Percentiles rank a stretch among this genome's conserved stretches.
Conservation (phyloP, 2,797 vertebrate species). For the Yasuhikotakia modesta region DNA sequence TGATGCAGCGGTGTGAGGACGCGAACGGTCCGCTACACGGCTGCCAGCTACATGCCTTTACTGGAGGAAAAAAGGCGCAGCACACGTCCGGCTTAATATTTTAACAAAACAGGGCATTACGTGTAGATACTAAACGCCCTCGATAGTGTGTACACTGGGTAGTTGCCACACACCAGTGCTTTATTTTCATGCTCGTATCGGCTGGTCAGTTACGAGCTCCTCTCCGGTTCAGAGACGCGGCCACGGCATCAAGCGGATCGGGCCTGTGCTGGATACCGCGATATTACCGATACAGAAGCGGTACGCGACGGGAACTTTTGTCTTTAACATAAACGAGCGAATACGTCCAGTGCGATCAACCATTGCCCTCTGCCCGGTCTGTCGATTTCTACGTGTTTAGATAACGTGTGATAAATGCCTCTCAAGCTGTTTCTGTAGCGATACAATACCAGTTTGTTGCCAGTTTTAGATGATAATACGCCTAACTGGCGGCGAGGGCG, state of each 20-base stretch:
- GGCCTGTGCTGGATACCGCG: slow-evolving; percentile 54
- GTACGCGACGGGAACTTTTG: slow-evolving; percentile 31
- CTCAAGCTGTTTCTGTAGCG: background rate
- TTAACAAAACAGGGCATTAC: background rate
- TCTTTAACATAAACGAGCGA: background rate
- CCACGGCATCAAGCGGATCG: slow-evolving; percentile 43
- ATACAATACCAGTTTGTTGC: background rate
- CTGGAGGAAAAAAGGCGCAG: slow-evolving; percentile 40
- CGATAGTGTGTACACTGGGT: background rate
- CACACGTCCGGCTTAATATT: slow-evolving; percentile 17
- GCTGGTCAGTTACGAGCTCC: slow-evolving; percentile 23
- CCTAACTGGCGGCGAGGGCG: slow-evolving; percentile 19
- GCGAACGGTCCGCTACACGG: slow-evolving; percentile 58
- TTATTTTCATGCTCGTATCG: slow-evolving; percentile 8
- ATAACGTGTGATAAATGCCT: background rate
- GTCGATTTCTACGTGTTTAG: background rate
- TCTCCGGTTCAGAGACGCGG: slow-evolving; percentile 34
- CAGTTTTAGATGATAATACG: slow-evolving; percentile 3
- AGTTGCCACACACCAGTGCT: background rate
- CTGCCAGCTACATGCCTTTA: slow-evolving; percentile 61
- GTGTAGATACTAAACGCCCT: background rate
- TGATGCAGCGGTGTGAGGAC: slow-evolving; percentile 67
- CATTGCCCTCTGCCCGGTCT: background rate
- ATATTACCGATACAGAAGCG: slow-evolving; percentile 23
- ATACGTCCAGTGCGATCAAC: background rate